Base-by-base conservation (phyloP, 2,797 vertebrate species). In the Tiaroga cobitis region DNA sequence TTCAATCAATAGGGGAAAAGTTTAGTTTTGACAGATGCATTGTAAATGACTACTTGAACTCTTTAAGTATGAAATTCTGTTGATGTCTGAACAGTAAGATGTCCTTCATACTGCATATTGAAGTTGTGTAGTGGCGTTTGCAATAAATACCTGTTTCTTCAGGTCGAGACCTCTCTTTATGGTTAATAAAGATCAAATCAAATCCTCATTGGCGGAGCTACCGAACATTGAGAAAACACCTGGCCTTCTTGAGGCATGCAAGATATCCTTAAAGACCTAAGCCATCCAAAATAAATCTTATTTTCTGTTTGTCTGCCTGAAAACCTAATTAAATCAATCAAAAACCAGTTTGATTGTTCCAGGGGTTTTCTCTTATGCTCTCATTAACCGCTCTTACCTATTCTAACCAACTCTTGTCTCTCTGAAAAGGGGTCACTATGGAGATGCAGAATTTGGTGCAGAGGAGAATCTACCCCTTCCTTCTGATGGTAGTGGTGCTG, bases 391-490 rank as follows among this genome's bases (percentile, higher is more conserved):
- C 41, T n/a, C 70, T 46, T 73, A 8, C 24, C 13, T 41, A 29
- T 32, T 69, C 46, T 81, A 39, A 81, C 29, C 46, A 54, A 24
- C 46, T 65, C 37, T 51, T 18, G 39, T 56, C n/a, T 82, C 5
- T 80, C 90, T 92, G 92, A 87, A 37, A 89, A 99, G 98, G 97
- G 87, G 97, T 98, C 76, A 97, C 97, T 1, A 92, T 95, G 26
- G 98, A 99, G 95, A 99, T 99, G 98, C 97, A 99, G 92, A 99
- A 98, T 88, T 92, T 99, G 2, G 98, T 99, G 88, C 97, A 98
- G 92, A 96, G 98, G 87, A 97, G 98, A 88, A 99, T 99, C 94
- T 99, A 99, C 88, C 98, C 98, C 3, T 98, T 99, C 90, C 94
- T 99, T 79, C 91, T 99, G 88, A 99, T 99, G 98, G 96, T 99